Base-by-base conservation (phyloP, 2,888 invertebrate species). In the Copidosoma aretas region DNA sequence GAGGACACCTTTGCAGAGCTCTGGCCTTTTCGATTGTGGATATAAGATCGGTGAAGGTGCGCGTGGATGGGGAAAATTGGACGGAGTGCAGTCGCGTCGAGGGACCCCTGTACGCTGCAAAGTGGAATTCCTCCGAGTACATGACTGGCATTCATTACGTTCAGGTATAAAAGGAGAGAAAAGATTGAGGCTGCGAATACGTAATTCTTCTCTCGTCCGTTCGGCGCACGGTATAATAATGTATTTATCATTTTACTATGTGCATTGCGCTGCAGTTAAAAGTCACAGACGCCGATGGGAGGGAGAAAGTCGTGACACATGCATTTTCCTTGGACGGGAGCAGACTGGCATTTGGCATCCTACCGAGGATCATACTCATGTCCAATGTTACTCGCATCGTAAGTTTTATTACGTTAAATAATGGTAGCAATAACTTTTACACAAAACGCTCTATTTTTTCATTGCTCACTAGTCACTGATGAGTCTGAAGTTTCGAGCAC, bases 281-380 rank as follows among this genome's bases (percentile, higher is more conserved):
- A 71, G 89, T 88, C 22, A 83, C 79, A 74, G 92, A 92, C 84
- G 84, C 83, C 54, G 80, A 87, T 68, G 89, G 87, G 1, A 87
- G 89, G 79, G 84, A 87, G 75, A 86, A 86, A 71, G 77, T 80
- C 70, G 78, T 89, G 60, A 84, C 85, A n/a, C 93, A 94, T 79
- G 88, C 88, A 58, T 95, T 95, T 85, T 89, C 93, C 17, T 81
- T 95, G 68, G 94, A 95, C 84, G 91, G 91, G 3, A 88, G 90
- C 25, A 82, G 86, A 74, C 81, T 91, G 60, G 85, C 87, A 60
- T 93, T 93, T 84, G 87, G 88, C 72, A 77, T 93, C 57, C 80
- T 89, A 71, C 87, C 93, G 12, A 88, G 92, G 81, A 84, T 94
- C 70, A 85, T 91, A 58, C 87, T 96, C 1, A 94, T 94, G 93